Percentiles rank a stretch among this genome's conserved stretches.
phyloP scores from a whole-genome alignment of 1,140 invertebrate genomes.

The Metopolophium dirhodum region DNA sequence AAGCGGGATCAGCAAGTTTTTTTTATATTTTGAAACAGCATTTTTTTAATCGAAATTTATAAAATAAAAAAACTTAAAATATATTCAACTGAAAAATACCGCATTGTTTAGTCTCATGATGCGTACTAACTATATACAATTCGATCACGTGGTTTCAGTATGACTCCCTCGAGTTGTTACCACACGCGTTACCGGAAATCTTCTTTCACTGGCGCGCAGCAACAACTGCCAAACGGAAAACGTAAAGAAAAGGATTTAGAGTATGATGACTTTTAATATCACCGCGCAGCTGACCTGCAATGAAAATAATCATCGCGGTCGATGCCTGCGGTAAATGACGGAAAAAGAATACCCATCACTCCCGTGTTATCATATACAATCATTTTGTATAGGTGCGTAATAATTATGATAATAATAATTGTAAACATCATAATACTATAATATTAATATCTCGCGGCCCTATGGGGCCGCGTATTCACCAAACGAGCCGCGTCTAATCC shows the following conservation, averaged over 20 bases:
- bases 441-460: background rate
- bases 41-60: too few relatives aligned
- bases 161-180: background rate
- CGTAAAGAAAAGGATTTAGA: background rate
- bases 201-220: too few relatives aligned
- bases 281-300: background rate
- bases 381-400: background rate
- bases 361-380: background rate
- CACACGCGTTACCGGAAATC: background rate
- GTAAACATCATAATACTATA: background rate
- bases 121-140: background rate
- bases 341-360: background rate
- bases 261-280: background rate
- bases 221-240: background rate
- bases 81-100: background rate
- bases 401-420: background rate
- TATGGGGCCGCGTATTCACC: background rate
- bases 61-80: background rate
- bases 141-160: background rate
- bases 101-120: background rate
- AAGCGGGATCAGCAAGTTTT: too few relatives aligned
- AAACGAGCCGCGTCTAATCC: slow-evolving; percentile 23
- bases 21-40: too few relatives aligned
- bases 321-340: background rate
- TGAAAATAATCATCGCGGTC: background rate